These are phyloP conservation scores for Neodon shergylaensis DNA, from an alignment of 2,113 vertebrate species.

Conservation along the genomic window DNA sequence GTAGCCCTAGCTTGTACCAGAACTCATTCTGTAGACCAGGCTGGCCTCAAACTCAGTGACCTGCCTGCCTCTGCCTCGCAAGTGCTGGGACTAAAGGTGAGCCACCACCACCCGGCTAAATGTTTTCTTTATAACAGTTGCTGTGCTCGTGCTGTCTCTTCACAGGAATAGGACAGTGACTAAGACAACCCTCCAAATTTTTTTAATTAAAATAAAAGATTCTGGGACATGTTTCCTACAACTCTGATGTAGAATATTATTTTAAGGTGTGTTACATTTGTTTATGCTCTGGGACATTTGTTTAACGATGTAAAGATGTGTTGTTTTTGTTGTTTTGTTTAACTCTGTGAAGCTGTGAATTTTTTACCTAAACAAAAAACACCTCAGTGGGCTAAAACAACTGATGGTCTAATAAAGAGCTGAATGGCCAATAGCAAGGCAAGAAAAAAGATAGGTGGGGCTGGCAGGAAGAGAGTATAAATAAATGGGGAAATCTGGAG, in stretches of 20 bases:
- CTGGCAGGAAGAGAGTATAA: too few relatives aligned
- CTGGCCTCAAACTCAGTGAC: neutral
- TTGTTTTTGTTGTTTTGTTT: too few relatives aligned
- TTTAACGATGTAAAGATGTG: too few relatives aligned
- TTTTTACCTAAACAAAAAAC: too few relatives aligned
- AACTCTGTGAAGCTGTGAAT: too few relatives aligned
- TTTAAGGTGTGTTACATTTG: too few relatives aligned
- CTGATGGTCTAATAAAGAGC: too few relatives aligned
- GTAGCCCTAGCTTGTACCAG: neutral
- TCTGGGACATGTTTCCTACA: neutral
- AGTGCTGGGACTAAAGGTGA: neutral
- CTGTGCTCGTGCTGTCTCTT: neutral
- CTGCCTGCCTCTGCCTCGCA: neutral
- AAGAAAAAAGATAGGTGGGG: too few relatives aligned
- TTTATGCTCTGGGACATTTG: too few relatives aligned
- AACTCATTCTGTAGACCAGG: neutral
- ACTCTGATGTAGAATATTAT: neutral
- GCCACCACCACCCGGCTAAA: neutral
- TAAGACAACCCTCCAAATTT: neutral
- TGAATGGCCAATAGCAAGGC: too few relatives aligned
- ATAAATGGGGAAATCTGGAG: too few relatives aligned
- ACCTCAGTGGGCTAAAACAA: too few relatives aligned
- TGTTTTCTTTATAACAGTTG: neutral
- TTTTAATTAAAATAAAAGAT: neutral
- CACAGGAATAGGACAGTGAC: neutral